These are phyloP conservation scores for Pitangus sulphuratus DNA, from an alignment of 2,797 vertebrate genomes.

Conservation along the genomic window DNA sequence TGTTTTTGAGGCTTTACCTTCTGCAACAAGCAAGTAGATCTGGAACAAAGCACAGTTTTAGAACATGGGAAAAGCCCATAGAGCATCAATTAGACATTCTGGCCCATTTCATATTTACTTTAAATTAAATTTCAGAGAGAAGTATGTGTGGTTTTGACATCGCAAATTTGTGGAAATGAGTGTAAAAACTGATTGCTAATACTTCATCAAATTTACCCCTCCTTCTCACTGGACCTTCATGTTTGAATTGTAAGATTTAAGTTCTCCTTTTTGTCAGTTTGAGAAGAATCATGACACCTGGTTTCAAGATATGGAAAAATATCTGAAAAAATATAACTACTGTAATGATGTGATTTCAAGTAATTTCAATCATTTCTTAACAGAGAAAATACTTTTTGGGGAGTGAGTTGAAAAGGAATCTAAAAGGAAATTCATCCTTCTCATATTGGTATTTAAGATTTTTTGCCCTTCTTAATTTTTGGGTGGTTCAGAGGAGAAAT, in stretches of 20 bases:
- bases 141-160: slow-evolving; percentile 15
- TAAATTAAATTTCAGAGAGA: slow-evolving; percentile 21
- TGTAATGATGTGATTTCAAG: not conserved
- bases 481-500: not conserved
- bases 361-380: not conserved
- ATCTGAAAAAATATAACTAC: not conserved
- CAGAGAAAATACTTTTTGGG: not conserved
- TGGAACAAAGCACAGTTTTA: not conserved
- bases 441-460: not conserved
- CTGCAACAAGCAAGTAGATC: not conserved
- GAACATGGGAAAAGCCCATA: not conserved
- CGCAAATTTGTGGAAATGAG: not conserved
- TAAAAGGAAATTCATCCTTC: not conserved
- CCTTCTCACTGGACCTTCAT: not conserved
- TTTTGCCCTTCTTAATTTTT: not conserved
- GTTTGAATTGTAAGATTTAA: not conserved
- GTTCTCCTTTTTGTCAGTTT: not conserved
- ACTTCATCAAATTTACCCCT: not conserved
- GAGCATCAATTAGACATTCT: not conserved
- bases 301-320: not conserved
- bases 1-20: not conserved
- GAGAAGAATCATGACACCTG: not conserved
- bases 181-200: not conserved
- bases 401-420: rapidly evolving
- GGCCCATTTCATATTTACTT: not conserved